A percentile compares a stretch with the other conserved stretches of the same genome.
These are phyloP conservation scores for Bungarus multicinctus DNA, from an alignment of 2,113 vertebrate species.

Conservation along the genomic window DNA sequence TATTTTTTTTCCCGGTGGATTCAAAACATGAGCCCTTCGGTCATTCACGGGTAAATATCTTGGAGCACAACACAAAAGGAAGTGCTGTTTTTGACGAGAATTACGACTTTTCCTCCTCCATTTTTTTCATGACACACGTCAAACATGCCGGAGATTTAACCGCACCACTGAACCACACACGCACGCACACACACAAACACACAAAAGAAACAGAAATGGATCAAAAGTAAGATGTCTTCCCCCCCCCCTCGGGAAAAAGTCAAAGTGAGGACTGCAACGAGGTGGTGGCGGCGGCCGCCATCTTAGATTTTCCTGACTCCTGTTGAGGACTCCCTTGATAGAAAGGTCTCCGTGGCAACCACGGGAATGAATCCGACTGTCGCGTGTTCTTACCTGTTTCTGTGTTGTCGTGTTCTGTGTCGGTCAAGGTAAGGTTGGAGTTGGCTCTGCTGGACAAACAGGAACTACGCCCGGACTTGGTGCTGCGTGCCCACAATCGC, in stretches of 20 bases:
- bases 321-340: background rate
- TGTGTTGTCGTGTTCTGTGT: conserved; percentile 95
- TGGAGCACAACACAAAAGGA: conserved; percentile 37
- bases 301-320: background rate
- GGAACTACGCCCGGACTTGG: conserved; percentile 92
- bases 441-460: conserved; percentile 96
- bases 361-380: background rate
- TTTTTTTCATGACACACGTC: background rate
- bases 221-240: background rate
- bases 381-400: conserved; percentile 81
- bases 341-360: background rate
- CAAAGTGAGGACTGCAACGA: background rate
- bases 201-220: background rate
- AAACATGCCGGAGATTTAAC: background rate
- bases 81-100: background rate
- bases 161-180: background rate
- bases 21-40: conserved; percentile 37
- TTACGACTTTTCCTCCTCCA: conserved; percentile 36
- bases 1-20: conserved; percentile 30
- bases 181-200: background rate
- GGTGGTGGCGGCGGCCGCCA: background rate
- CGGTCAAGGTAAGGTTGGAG: conserved; percentile 95
- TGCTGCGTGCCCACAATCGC: conserved; percentile 87
- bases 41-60: conserved; percentile 47
- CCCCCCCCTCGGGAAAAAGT: background rate